phyloP scores from a whole-genome alignment of 2,113 vertebrate species.

The Pampusana beccarii region DNA sequence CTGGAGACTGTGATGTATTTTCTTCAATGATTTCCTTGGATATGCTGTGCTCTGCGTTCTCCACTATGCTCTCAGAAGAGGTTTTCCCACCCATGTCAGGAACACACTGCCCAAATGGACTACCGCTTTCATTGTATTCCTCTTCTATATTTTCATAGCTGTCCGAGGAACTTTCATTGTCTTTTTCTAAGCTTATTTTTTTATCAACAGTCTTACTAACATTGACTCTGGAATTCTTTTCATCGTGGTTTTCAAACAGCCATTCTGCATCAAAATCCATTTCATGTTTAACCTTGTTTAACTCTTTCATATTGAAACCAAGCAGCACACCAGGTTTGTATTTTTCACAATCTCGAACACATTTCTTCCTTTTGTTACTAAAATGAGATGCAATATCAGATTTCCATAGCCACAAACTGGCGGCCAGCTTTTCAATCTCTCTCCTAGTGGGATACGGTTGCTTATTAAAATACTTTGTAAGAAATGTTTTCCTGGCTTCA shows the following conservation, averaged over 20 bases:
- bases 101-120: constrained; percentile 64
- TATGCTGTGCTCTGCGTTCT: constrained; percentile 66
- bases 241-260: constrained; percentile 79
- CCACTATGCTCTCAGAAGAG: not conserved
- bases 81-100: constrained; percentile 67
- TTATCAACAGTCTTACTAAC: constrained; percentile 84
- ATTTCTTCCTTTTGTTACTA: constrained; percentile 89
- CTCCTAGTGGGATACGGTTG: constrained; percentile 89
- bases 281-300: constrained; percentile 87
- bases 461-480: constrained; percentile 91
- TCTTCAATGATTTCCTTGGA: constrained; percentile 66
- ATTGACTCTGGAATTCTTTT: constrained; percentile 85
- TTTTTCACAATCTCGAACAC: constrained; percentile 87
- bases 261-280: constrained; percentile 84
- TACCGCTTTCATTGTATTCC: constrained; percentile 76
- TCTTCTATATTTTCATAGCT: constrained; percentile 79
- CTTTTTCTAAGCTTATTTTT: constrained; percentile 77
- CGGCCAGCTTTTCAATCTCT: constrained; percentile 93
- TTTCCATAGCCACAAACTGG: constrained; percentile 95
- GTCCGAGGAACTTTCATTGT: constrained; percentile 78
- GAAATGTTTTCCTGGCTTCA: constrained; percentile 92
- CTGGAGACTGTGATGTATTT: constrained; percentile 35
- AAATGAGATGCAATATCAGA: constrained; percentile 95
- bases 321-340: constrained; percentile 85
- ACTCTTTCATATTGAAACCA: constrained; percentile 94